phyloP scores from a whole-genome alignment of 2,888 invertebrate species.

The Anodontia alba region DNA sequence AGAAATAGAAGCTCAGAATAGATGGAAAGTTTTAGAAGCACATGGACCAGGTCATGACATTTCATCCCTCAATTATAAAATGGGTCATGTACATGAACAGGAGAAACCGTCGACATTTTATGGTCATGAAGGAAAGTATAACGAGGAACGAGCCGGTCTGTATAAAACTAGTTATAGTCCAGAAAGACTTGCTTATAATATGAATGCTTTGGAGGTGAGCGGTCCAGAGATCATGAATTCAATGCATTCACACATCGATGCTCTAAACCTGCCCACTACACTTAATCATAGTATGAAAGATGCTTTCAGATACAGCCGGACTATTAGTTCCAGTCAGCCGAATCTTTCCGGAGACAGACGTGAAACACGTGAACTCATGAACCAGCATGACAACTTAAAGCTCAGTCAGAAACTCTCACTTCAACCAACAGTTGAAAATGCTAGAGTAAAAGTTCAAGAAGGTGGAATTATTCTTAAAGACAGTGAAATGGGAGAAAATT shows the following conservation, averaged over 20 bases:
- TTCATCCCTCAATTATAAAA: slow-evolving; percentile 76
- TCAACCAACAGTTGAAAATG: slow-evolving; percentile 71
- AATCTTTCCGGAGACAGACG: slow-evolving; percentile 73
- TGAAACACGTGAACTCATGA: slow-evolving; percentile 60
- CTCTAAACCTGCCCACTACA: slow-evolving; percentile 72
- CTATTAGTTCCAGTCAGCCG: slow-evolving; percentile 65
- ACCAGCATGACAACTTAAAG: slow-evolving; percentile 64
- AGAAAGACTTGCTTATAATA: slow-evolving; percentile 73
- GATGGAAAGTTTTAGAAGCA: slow-evolving; percentile 77
- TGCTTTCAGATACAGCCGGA: slow-evolving; percentile 70
- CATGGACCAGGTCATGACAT: slow-evolving; percentile 78
- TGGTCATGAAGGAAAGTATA: slow-evolving; percentile 81
- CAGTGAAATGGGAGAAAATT: slow-evolving; percentile 77
- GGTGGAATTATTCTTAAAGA: slow-evolving; percentile 72
- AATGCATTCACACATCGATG: slow-evolving; percentile 75
- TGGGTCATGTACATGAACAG: slow-evolving; percentile 63
- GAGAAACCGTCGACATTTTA: slow-evolving; percentile 81
- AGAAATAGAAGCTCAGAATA: slow-evolving; percentile 81
- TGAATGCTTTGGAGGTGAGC: slow-evolving; percentile 74
- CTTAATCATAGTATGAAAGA: slow-evolving; percentile 76
- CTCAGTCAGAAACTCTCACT: slow-evolving; percentile 73
- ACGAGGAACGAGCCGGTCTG: slow-evolving; percentile 81
- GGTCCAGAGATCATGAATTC: slow-evolving; percentile 77
- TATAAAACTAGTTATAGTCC: slow-evolving; percentile 83
- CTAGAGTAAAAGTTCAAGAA: slow-evolving; percentile 76